phyloP scores from a whole-genome alignment of 2,888 invertebrate species.

The Rhopalosiphum nymphaeae region DNA sequence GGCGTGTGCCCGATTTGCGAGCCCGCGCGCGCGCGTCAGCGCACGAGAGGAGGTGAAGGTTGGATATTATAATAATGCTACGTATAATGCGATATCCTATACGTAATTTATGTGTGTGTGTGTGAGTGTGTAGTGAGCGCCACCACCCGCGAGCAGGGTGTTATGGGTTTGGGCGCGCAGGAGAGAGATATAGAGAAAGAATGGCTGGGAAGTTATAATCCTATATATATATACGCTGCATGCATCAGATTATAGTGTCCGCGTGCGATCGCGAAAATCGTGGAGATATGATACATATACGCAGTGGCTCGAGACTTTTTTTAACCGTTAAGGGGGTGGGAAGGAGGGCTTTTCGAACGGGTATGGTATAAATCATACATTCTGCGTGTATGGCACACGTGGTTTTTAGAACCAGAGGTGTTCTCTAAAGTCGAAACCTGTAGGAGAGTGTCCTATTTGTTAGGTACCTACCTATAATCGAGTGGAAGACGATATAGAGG shows the following conservation, averaged over 20 bases:
- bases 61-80: background rate
- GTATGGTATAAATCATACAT: background rate
- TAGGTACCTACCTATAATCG: background rate
- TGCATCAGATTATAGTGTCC: too few species aligned
- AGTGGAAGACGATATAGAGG: background rate
- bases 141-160: too few species aligned
- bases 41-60: background rate
- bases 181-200: too few species aligned
- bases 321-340: background rate
- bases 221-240: too few species aligned
- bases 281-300: background rate
- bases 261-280: too few species aligned
- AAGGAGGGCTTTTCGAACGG: background rate
- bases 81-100: too few species aligned
- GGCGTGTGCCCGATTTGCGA: conserved; percentile 18
- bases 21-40: background rate
- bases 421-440: background rate
- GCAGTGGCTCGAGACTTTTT: background rate
- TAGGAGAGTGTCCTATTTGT: background rate
- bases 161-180: too few species aligned
- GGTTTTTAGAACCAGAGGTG: background rate
- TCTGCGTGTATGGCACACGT: background rate
- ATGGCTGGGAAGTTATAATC: too few species aligned
- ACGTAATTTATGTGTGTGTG: too few species aligned
- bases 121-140: too few species aligned